Percentiles rank a stretch among this genome's conserved stretches.
Evolutionary conservation across 2,888 invertebrate species (phyloP).

Genomic region (Heliconius erato): DNA sequence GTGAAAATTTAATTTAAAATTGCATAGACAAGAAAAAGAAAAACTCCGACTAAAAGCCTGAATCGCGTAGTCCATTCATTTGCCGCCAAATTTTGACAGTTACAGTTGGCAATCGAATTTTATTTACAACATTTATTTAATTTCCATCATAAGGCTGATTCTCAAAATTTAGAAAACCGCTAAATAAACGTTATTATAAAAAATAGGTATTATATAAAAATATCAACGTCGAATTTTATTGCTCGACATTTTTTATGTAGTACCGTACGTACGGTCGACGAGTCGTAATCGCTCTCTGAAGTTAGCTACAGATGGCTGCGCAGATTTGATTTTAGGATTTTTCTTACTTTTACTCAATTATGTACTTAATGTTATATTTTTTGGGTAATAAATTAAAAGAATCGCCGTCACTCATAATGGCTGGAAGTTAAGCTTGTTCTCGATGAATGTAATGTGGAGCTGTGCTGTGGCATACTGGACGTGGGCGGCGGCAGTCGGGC

Average conservation of each 20-base stretch:
- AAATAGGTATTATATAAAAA: constrained; percentile 20
- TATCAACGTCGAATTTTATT: background rate
- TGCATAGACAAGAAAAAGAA: constrained; percentile 20
- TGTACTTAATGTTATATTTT: too few relatives aligned
- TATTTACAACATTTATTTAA: constrained; percentile 17
- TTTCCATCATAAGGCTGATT: constrained; percentile 12
- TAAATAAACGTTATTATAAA: constrained; percentile 6
- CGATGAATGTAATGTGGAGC: constrained; percentile 78
- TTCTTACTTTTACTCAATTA: too few relatives aligned
- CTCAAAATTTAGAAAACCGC: constrained; percentile 1
- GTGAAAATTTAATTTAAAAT: constrained; percentile 1
- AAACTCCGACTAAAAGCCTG: constrained; percentile 2
- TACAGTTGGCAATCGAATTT: constrained; percentile 25
- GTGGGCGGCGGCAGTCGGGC: constrained; percentile 71
- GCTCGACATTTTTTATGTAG: background rate
- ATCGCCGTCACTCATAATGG: constrained; percentile 71
- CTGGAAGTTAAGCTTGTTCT: constrained; percentile 81
- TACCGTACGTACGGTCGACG: background rate
- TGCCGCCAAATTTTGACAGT: constrained; percentile 35
- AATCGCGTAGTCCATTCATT: constrained; percentile 33
- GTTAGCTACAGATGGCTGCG: background rate
- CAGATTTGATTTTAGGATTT: too few relatives aligned
- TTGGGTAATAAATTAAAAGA: constrained; percentile 5
- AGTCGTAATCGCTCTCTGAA: background rate
- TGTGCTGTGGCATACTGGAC: constrained; percentile 74